Base-by-base conservation (phyloP, 2,888 invertebrate genomes). In the Urechis unicinctus region DNA sequence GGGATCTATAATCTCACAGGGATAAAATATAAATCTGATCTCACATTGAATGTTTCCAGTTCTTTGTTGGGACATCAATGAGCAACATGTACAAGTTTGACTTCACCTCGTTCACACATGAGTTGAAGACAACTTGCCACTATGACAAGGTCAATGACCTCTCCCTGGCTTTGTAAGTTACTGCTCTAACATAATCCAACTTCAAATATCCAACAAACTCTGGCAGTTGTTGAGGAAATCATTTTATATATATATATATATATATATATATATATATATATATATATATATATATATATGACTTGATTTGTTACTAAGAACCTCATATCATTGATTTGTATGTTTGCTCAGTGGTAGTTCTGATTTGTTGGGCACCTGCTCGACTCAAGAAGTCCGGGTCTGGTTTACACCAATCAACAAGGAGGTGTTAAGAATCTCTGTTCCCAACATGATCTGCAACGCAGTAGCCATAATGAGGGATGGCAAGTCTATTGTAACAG, bases 401-500 rank as follows among this genome's bases (percentile, higher is more conserved):
- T 95, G 94, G 94, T 86, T 13, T 21, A 79, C 86, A 51, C 80
- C 80, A 44, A 85, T 86, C 1, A 85, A 86, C 68, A 85, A 86
- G 70, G 94, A 94, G 80, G 79, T 92, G 59, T 82, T 92, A 25
- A 83, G 94, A 41, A 87, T 93, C 61, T 83, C 84, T 60, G 88
- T 93, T 24, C 86, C 87, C 17, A 94, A 93, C 80, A 91, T 92
- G 75, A 84, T 85, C 3, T 93, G 92, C 72, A 86, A 89, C 9
- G 83, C 86, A 44, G 81, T 93, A 26, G 83, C 85, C 31, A 90
- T 93, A 76, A 81, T 88, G 1, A 81, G 82, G 22, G 88, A 91
- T 75, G 92, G 93, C 43, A 86, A 85, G 72, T 84, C 86, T 60
- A 86, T 94, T 63, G 81, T 91, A 24, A 86, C 89, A 6, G 90